These are phyloP conservation scores for Elanoides forficatus DNA, from an alignment of 2,113 vertebrate genomes.

Conservation along the genomic window DNA sequence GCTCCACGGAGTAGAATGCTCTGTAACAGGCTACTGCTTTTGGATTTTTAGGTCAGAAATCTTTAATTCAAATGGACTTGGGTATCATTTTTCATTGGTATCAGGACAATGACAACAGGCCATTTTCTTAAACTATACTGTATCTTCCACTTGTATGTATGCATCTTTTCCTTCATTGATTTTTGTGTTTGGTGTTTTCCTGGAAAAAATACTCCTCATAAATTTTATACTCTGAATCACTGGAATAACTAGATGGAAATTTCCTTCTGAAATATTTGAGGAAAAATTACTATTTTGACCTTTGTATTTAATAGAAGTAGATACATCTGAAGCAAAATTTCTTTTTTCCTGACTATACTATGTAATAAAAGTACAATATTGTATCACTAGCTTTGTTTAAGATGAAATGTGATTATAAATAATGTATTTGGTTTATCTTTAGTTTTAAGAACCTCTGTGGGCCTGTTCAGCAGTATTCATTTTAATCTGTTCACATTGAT, in stretches of 20 bases:
- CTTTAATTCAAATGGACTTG: not conserved
- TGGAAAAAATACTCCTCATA: not conserved
- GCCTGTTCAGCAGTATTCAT: not conserved
- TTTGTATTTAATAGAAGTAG: not conserved
- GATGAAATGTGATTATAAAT: not conserved
- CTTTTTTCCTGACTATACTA: not conserved
- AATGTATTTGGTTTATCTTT: not conserved
- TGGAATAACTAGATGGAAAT: not conserved
- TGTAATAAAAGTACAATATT: not conserved
- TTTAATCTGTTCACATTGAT: not conserved
- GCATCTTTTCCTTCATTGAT: not conserved
- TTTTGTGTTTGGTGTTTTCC: not conserved
- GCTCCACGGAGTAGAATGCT: not conserved
- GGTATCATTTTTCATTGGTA: not conserved
- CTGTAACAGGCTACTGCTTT: not conserved
- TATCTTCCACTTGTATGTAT: not conserved
- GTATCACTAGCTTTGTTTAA: not conserved
- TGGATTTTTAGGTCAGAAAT: not conserved
- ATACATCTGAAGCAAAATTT: not conserved
- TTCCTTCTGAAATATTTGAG: not conserved
- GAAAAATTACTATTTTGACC: not conserved
- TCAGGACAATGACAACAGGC: not conserved
- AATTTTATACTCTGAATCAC: not conserved
- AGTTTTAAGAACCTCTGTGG: not conserved
- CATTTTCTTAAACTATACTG: not conserved